Base-by-base conservation (phyloP, 2,888 invertebrate species). In the Ichneumoninae sp. region DNA sequence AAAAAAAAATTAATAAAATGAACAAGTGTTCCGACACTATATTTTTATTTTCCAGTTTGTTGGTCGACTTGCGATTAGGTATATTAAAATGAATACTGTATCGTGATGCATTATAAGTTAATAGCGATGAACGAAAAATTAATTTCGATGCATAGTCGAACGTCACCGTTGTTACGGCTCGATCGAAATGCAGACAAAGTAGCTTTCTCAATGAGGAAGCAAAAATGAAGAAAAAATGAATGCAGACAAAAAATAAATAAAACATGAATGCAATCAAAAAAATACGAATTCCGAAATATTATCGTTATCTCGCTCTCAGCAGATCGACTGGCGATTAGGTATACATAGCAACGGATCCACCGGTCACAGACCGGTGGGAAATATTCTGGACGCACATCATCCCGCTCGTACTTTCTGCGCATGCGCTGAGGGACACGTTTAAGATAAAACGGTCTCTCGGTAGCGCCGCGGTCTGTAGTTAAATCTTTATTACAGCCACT, bases 1-100 rank as follows among this genome's bases (percentile, higher is more conserved):
- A 86, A 84, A 82, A 47, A 66, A 47, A 16, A 0, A 4, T 10
- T 0, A 74, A 68, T 71, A 33, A 57, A 30, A 70, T 62, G 71
- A 68, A 60, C 26, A 80, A 68, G 79, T 62, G 36, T 76, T 52
- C 36, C 52, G 30, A 62, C 76, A 76, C 26, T n/a, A 8, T 30
- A 40, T 54, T n/a, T 47, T 30, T 47, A 72, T 60, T 60, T 47
- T 8, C n/a, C 47, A 5, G 30, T 62, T 72, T 44, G 10, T 60
- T 40, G 13, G 44, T 7, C 30, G 68, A 8, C 72, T 30, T 44
- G 44, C 26, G 22, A 44, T 40, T n/a, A 40, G 8, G 44, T 26
- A 10, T 10, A n/a, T n/a, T n/a, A n/a, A n/a, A n/a, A n/a, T n/a
- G n/a, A n/a, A n/a, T n/a, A n/a, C n/a, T n/a, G n/a, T n/a, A n/a